Evolutionary conservation across 1,140 invertebrate genomes (phyloP).

Genomic region (Lordiphosa stackelbergi): DNA sequence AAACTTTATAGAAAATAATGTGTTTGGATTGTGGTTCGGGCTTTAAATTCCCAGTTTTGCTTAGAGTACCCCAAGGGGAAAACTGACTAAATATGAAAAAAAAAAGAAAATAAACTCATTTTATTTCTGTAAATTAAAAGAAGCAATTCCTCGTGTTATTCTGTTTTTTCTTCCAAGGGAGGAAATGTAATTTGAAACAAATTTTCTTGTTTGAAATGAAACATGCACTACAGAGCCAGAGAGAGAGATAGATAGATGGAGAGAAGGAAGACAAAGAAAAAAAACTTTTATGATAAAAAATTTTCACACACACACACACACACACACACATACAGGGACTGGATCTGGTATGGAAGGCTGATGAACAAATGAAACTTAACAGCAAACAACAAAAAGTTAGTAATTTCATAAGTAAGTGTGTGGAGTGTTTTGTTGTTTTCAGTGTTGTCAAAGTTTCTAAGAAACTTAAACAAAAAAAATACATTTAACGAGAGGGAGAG

Average conservation of each 20-base stretch:
- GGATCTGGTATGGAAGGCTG: slow-evolving; percentile 6
- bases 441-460: slow-evolving; percentile 45
- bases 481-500: neutral
- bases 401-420: slow-evolving; percentile 52
- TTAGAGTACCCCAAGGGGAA: neutral
- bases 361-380: slow-evolving; percentile 44
- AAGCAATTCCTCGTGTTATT: slow-evolving; percentile 7
- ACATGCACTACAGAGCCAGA: slow-evolving; percentile 41
- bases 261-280: slow-evolving; percentile 16
- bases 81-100: slow-evolving; percentile 9
- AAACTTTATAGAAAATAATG: slow-evolving; percentile 30
- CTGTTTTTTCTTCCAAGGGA: neutral
- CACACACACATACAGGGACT: slow-evolving; percentile 5
- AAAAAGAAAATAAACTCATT: slow-evolving; percentile 4
- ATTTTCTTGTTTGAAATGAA: slow-evolving; percentile 45
- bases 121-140: slow-evolving; percentile 47
- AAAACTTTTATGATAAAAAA: slow-evolving; percentile 51
- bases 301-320: slow-evolving; percentile 18
- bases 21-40: neutral
- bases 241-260: slow-evolving; percentile 6
- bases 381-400: slow-evolving; percentile 63
- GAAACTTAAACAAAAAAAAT: slow-evolving; percentile 33
- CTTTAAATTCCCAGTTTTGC: slow-evolving; percentile 6
- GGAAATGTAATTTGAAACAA: slow-evolving; percentile 52
- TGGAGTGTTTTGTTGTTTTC: slow-evolving; percentile 18